These are phyloP conservation scores for Melanogrammus aeglefinus DNA, from an alignment of 2,797 vertebrate genomes.

Conservation along the genomic window DNA sequence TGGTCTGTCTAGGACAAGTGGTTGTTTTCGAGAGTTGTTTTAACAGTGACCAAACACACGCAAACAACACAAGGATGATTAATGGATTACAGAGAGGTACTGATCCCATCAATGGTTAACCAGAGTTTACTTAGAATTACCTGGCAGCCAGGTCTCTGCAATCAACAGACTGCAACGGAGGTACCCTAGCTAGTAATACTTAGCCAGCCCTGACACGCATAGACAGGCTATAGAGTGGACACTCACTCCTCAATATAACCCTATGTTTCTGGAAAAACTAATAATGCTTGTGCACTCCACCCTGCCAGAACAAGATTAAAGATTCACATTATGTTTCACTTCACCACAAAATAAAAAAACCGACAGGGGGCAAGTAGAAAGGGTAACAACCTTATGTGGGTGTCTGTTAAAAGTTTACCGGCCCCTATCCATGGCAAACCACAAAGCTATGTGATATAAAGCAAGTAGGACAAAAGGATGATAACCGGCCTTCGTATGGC, in stretches of 20 bases:
- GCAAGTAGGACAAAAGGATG: slow-evolving; percentile 40
- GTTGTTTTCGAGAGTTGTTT: neutral
- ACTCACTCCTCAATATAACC: neutral
- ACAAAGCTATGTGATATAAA: slow-evolving; percentile 20
- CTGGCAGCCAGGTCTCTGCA: slow-evolving; percentile 20
- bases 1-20: neutral
- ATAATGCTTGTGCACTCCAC: neutral
- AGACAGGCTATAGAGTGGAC: neutral
- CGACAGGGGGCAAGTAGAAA: neutral
- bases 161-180: slow-evolving; percentile 1
- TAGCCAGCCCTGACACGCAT: neutral
- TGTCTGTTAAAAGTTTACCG: slow-evolving; percentile 8
- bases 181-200: neutral
- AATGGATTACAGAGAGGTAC: slow-evolving; percentile 42
- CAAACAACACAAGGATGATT: slow-evolving; percentile 10
- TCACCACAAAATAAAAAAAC: neutral
- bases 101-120: slow-evolving; percentile 60
- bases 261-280: neutral
- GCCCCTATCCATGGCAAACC: slow-evolving; percentile 18
- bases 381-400: neutral
- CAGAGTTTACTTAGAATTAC: slow-evolving; percentile 29
- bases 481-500: slow-evolving; percentile 44
- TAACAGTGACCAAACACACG: neutral
- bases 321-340: neutral
- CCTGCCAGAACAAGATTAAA: neutral